These are phyloP conservation scores for Corythaeola cristata DNA, from an alignment of 2,113 vertebrate genomes.

Conservation along the genomic window DNA sequence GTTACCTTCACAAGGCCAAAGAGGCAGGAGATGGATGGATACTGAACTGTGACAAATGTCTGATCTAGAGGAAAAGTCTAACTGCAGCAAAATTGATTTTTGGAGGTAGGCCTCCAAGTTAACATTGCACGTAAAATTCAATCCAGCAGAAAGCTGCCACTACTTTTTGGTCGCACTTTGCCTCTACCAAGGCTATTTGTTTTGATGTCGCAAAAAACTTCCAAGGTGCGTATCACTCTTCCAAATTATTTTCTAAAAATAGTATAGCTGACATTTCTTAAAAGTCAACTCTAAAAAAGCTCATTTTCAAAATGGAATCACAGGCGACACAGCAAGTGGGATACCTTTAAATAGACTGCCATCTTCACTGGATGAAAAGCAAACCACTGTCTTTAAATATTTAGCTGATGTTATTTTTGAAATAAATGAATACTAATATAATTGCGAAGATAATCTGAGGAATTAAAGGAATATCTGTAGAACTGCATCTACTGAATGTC, in stretches of 20 bases:
- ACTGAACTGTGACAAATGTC: conserved; percentile 79
- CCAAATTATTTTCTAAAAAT: conserved; percentile 2
- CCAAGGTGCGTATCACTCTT: not conserved
- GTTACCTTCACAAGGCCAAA: conserved; percentile 75
- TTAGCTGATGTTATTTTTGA: not conserved
- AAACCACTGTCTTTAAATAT: not conserved
- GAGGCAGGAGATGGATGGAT: conserved; percentile 79
- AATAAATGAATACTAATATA: not conserved
- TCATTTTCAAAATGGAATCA: not conserved
- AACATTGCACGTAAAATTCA: conserved; percentile 16
- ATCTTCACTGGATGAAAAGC: not conserved
- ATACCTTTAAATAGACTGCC: not conserved
- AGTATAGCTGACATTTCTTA: not conserved
- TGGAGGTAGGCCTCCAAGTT: conserved; percentile 34
- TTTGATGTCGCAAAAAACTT: not conserved
- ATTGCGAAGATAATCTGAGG: not conserved
- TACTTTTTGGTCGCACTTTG: not conserved
- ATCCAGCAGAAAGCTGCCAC: not conserved
- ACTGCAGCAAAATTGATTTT: conserved; percentile 64
- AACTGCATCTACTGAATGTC: not conserved
- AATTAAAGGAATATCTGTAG: not conserved
- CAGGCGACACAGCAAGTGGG: not conserved
- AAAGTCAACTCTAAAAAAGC: conserved; percentile 11
- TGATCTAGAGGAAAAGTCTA: conserved; percentile 74
- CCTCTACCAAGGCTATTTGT: not conserved